These are phyloP conservation scores for Theodoxus fluviatilis DNA, from an alignment of 2,888 invertebrate species.

Conservation along the genomic window DNA sequence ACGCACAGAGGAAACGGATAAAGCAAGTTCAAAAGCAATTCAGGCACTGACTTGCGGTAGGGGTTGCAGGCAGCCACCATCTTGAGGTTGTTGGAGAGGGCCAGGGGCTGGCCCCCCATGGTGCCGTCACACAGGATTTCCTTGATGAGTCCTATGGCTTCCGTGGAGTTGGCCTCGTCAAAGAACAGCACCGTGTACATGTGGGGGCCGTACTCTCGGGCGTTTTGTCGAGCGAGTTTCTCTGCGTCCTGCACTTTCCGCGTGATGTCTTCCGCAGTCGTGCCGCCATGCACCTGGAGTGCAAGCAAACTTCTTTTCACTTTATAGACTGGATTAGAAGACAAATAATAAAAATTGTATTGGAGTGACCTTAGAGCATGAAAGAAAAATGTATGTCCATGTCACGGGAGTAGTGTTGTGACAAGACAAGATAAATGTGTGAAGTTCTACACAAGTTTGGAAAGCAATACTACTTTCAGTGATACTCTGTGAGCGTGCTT, in stretches of 20 bases:
- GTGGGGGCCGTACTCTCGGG: slow-evolving; percentile 30
- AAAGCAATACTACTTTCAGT: no score
- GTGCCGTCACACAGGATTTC: slow-evolving; percentile 62
- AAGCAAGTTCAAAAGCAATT: no score
- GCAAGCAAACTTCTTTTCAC: not conserved
- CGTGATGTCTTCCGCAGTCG: slow-evolving; percentile 51
- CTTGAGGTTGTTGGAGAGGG: slow-evolving; percentile 44
- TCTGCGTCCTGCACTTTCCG: slow-evolving; percentile 50
- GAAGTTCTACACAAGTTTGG: no score
- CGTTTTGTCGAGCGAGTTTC: no score
- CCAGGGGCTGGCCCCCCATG: slow-evolving; percentile 47
- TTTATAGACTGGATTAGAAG: not conserved
- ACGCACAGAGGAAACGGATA: no score
- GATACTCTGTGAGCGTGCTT: no score
- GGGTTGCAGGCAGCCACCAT: slow-evolving; percentile 63
- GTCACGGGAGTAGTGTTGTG: no score
- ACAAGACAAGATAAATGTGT: no score
- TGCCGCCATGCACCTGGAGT: slow-evolving; percentile 59
- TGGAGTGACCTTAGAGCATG: no score
- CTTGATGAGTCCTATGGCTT: slow-evolving; percentile 60
- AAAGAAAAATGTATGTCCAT: no score
- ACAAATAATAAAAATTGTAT: not conserved
- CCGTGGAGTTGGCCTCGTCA: slow-evolving; percentile 63
- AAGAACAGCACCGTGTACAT: slow-evolving; percentile 58
- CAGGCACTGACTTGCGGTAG: slow-evolving; percentile 54